Conservation (phyloP, 2,888 invertebrate species). For the Tetramorium bicarinatum region DNA sequence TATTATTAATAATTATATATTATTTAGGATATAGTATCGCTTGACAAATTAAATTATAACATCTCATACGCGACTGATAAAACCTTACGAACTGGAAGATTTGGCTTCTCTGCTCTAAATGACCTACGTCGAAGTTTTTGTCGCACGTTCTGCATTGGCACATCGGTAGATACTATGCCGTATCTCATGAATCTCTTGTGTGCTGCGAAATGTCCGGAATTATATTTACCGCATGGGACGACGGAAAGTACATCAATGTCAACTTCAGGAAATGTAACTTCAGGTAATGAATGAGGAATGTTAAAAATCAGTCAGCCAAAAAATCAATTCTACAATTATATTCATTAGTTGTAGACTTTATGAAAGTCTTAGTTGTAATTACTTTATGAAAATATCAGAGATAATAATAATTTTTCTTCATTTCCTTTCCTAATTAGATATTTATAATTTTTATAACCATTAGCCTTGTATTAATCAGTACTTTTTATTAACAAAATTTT, state of each 20-base stretch:
- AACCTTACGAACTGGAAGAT: conserved; percentile 41
- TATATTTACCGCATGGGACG: conserved; percentile 44
- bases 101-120: conserved; percentile 51
- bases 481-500: background rate
- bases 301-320: background rate
- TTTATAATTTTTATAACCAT: background rate
- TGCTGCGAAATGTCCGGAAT: conserved; percentile 65
- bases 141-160: conserved; percentile 32
- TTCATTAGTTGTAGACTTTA: background rate
- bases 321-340: background rate
- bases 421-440: background rate
- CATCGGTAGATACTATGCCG: fast-evolving
- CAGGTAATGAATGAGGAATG: background rate
- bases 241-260: background rate
- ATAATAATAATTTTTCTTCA: background rate
- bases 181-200: conserved; percentile 54
- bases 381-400: background rate
- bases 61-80: background rate
- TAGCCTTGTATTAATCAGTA: background rate
- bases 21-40: background rate
- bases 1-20: conserved; percentile 3
- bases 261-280: background rate
- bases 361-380: background rate
- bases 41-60: background rate
- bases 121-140: conserved; percentile 47